Base-by-base conservation (phyloP, 2,888 invertebrate species). In the Nymphalis c-album region DNA sequence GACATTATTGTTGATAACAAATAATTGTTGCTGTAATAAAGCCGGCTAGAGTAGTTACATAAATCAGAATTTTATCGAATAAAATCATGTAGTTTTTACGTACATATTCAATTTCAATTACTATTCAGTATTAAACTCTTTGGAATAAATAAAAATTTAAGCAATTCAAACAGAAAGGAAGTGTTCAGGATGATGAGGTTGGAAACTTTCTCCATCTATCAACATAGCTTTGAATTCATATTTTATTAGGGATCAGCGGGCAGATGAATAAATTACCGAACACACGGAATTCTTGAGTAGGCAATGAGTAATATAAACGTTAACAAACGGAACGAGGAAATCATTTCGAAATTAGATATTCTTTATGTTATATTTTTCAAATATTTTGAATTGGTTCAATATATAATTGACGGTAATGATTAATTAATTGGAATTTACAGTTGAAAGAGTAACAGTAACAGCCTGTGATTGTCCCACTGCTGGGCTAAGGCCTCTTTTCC, bases 281-380 rank as follows among this genome's bases (percentile, higher is more conserved):
- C 68, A 69, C 61, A 74, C 66, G 58, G 72, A 73, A 71, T 73
- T 68, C 61, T 66, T 69, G 64, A 73, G 71, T 68, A 58, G 59
- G 58, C 50, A 63, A 45, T 57, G 57, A 57, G 57, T 18, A 55
- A 55, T 55, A 53, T 26, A 40, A 57, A 7, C 10, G 35, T 18
- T 16, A 57, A 18, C 35, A 57, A 57, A 57, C 40, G 35, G 40
- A 57, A 57, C 40, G 57, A 57, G 35, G 13, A n/a, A 40, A 40
- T n/a, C 8, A 40, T 40, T 40, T 18, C 18, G 8, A 18, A 10
- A 48, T 60, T 60, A 31, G 53, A 8, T 8, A 55, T 55, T 55
- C 53, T 55, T 31, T 31, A 31, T 55, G 53, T 31, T 8, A 53
- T 7, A 5, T 53, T 53, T 53, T 53, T 26, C 20, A 20, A 20